Conservation (phyloP, 1,140 invertebrate genomes). For the Rhagoletis pomonella region DNA sequence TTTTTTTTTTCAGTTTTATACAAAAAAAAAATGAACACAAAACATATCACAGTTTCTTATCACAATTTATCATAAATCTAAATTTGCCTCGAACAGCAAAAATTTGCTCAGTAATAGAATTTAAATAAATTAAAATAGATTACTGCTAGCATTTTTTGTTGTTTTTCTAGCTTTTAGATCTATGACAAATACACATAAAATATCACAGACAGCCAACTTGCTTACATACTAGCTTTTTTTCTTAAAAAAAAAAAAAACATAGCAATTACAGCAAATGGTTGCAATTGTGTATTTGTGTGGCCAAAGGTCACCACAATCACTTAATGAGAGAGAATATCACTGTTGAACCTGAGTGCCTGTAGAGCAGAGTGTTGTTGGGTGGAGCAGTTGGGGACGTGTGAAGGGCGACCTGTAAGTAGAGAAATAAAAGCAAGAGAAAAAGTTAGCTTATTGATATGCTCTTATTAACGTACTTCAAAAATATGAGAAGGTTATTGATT, state of each 20-base stretch:
- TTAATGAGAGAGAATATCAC: conserved; percentile 24
- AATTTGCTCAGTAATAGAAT: neutral
- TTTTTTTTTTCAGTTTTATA: neutral
- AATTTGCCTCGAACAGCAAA: neutral
- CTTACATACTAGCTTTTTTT: neutral
- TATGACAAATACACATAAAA: conserved; percentile 36
- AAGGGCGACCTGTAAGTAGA: neutral
- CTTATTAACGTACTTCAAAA: too few species aligned
- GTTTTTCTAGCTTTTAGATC: neutral
- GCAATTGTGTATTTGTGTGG: conserved; percentile 21
- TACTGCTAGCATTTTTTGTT: neutral
- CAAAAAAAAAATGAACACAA: conserved; percentile 46
- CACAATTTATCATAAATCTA: conserved; percentile 45
- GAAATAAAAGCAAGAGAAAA: neutral
- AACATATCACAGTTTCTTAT: conserved; percentile 47
- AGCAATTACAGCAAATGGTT: neutral
- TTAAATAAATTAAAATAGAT: neutral
- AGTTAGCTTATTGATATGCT: too few species aligned
- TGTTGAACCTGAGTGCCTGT: neutral
- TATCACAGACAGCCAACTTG: conserved; percentile 18
- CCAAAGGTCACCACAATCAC: conserved; percentile 28
- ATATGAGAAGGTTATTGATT: too few species aligned
- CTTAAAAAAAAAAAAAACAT: neutral
- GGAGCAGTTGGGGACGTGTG: neutral
- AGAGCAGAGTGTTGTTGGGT: neutral